A percentile compares a stretch with the other conserved stretches of the same genome.
Conservation (phyloP, 2,113 vertebrate genomes). For the Sapajus apella region DNA sequence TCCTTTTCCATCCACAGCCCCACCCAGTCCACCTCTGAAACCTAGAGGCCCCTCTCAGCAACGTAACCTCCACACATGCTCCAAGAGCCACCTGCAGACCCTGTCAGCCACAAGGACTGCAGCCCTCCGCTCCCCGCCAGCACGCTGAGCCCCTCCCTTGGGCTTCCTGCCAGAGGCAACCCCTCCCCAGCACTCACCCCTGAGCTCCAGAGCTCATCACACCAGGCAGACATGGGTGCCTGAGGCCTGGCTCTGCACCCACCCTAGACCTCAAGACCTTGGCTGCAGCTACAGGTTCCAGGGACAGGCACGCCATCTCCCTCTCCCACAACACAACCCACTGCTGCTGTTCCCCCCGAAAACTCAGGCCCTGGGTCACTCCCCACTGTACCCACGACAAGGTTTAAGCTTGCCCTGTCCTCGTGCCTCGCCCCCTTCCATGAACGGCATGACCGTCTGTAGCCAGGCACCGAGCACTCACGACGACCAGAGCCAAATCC, state of each 20-base stretch:
- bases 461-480: not conserved
- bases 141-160: too few relatives aligned
- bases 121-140: too few relatives aligned
- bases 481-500: too few relatives aligned
- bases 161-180: not conserved
- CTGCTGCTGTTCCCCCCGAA: too few relatives aligned
- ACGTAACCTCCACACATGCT: not conserved
- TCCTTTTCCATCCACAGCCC: not conserved
- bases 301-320: not conserved
- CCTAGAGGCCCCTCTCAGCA: not conserved
- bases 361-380: not conserved
- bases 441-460: fast-evolving
- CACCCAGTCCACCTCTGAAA: not conserved
- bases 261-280: not conserved
- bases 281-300: not conserved
- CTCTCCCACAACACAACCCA: not conserved
- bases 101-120: not conserved
- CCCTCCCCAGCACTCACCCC: not conserved
- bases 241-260: too few relatives aligned
- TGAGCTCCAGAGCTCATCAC: not conserved
- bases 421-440: not conserved
- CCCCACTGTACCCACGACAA: fast-evolving
- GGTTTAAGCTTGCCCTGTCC: not conserved
- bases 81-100: not conserved
- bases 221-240: not conserved